Evolutionary conservation across 1,140 invertebrate species (phyloP).

Genomic region (Drosophila neocordata): DNA sequence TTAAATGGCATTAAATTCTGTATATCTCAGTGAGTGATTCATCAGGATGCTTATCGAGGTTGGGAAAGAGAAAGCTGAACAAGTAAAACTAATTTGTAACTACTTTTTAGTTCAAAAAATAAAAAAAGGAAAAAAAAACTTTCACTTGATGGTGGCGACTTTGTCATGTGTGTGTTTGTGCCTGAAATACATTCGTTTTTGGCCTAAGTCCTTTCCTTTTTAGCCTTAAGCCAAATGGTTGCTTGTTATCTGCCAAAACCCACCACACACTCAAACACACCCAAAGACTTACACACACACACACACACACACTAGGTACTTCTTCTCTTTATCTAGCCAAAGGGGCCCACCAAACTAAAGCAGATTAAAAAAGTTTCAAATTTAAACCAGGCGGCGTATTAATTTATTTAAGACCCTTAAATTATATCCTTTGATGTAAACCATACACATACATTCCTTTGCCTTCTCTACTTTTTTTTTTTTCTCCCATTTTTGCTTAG

Average conservation of each 20-base stretch:
- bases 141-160: constrained; percentile 50
- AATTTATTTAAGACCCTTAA: constrained; percentile 80
- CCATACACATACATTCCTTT: constrained; percentile 67
- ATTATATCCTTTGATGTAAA: constrained; percentile 80
- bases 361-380: constrained; percentile 79
- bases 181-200: constrained; percentile 55
- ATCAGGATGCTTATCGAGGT: constrained; percentile 13
- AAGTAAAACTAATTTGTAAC: constrained; percentile 73
- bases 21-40: constrained; percentile 7
- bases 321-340: constrained; percentile 5
- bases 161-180: constrained; percentile 57
- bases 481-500: constrained; percentile 45
- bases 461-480: constrained; percentile 26
- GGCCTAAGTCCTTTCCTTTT: constrained; percentile 70
- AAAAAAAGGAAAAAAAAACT: constrained; percentile 42
- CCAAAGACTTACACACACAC: constrained; percentile 8
- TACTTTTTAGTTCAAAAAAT: constrained; percentile 29
- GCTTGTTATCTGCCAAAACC: constrained; percentile 55
- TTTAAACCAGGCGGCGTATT: constrained; percentile 70
- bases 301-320: constrained; percentile 1
- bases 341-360: constrained; percentile 42
- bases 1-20: background rate
- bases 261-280: constrained; percentile 35
- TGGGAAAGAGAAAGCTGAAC: constrained; percentile 41
- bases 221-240: constrained; percentile 52